A percentile compares a stretch with the other conserved stretches of the same genome.
Conservation (phyloP, 2,888 invertebrate genomes). For the Blastobasis lacticolella region DNA sequence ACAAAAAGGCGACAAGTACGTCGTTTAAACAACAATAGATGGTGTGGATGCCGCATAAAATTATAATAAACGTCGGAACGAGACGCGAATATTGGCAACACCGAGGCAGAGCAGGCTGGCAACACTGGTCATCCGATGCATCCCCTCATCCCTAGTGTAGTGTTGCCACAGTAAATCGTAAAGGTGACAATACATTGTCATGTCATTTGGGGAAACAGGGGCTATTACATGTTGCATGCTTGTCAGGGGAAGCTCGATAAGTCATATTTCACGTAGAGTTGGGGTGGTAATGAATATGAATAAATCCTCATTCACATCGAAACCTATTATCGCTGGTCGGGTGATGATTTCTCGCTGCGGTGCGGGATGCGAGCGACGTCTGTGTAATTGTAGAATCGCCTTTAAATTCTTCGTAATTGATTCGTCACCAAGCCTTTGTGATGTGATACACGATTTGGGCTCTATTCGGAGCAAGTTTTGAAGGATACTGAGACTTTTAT, state of each 20-base stretch:
- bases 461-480: too few species aligned
- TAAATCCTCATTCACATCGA: constrained; percentile 49
- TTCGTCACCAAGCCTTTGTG: too few species aligned
- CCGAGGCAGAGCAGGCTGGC: constrained; percentile 15
- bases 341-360: constrained; percentile 37
- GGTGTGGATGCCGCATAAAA: constrained; percentile 65
- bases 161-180: constrained; percentile 54
- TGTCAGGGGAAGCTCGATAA: constrained; percentile 41
- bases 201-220: constrained; percentile 59
- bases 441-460: too few species aligned
- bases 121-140: constrained; percentile 3
- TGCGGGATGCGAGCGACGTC: constrained; percentile 24
- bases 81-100: constrained; percentile 16
- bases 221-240: constrained; percentile 45
- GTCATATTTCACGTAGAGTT: constrained; percentile 64
- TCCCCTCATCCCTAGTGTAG: constrained; percentile 15
- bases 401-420: constrained; percentile 22
- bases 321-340: constrained; percentile 46
- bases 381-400: constrained; percentile 47
- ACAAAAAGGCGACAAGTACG: constrained; percentile 53
- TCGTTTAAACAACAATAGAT: constrained; percentile 64
- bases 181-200: constrained; percentile 66
- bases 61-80: constrained; percentile 67
- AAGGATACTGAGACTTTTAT: too few species aligned
- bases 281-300: constrained; percentile 42